Conservation (phyloP, 2,113 vertebrate genomes). For the Ameiurus melas region DNA sequence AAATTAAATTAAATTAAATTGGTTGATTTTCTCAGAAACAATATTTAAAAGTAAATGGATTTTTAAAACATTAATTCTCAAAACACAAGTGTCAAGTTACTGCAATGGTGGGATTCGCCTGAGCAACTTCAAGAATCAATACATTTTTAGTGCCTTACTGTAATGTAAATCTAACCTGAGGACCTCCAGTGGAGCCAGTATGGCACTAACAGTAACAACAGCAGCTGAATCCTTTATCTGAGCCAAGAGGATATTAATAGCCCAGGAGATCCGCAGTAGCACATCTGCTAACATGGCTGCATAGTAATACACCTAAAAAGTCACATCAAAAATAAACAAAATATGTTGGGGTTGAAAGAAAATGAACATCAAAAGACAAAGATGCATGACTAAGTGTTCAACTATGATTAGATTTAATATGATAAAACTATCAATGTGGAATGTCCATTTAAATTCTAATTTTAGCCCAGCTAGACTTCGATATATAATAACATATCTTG, state of each 20-base stretch:
- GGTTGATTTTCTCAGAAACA: not conserved
- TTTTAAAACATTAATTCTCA: not conserved
- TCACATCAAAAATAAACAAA: constrained; percentile 9
- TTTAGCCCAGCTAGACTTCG: not conserved
- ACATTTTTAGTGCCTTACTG: constrained; percentile 15
- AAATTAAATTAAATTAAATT: not conserved
- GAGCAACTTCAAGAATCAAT: constrained; percentile 33
- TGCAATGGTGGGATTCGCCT: not conserved
- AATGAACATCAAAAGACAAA: not conserved
- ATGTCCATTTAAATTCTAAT: constrained; percentile 21
- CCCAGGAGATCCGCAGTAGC: constrained; percentile 83
- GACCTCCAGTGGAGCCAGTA: constrained; percentile 83
- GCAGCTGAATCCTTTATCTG: constrained; percentile 70
- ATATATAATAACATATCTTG: not conserved
- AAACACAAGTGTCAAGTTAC: constrained; percentile 4
- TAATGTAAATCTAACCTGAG: constrained; percentile 76
- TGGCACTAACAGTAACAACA: constrained; percentile 73
- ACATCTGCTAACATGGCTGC: constrained; percentile 85
- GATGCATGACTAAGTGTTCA: constrained; percentile 24
- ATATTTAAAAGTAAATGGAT: constrained; percentile 21
- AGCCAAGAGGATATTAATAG: constrained; percentile 82
- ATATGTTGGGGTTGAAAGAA: not conserved
- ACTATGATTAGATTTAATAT: constrained; percentile 10
- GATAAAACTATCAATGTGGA: not conserved
- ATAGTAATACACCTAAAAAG: constrained; percentile 81